Conservation (phyloP, 2,113 vertebrate genomes). For the Hipposideros armiger region DNA sequence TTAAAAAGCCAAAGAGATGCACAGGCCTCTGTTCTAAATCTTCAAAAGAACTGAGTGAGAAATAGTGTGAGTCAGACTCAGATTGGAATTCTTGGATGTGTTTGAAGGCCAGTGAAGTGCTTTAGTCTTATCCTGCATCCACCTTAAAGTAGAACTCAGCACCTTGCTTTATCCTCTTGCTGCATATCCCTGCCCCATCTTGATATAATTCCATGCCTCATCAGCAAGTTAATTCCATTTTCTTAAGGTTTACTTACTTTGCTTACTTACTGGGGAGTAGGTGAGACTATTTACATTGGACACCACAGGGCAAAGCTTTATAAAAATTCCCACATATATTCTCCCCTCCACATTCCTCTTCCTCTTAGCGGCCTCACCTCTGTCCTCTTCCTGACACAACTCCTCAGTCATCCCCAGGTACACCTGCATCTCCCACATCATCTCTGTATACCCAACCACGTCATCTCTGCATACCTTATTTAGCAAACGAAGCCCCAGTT, state of each 20-base stretch:
- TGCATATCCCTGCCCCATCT: not conserved
- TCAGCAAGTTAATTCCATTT: slow-evolving; percentile 40
- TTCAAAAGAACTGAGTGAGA: not conserved
- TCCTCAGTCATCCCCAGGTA: not conserved
- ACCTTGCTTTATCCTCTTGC: not conserved
- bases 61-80: not conserved
- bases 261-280: too few relatives aligned
- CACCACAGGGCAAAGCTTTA: not conserved
- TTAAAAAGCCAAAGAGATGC: not conserved
- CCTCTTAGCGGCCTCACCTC: not conserved
- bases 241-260: not conserved
- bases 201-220: not conserved
- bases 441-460: not conserved
- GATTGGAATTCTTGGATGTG: not conserved
- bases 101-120: not conserved
- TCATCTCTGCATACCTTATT: not conserved
- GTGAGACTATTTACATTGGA: not conserved
- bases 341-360: not conserved
- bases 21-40: not conserved
- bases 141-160: not conserved
- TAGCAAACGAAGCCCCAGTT: not conserved
- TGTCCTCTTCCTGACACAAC: not conserved
- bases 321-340: not conserved
- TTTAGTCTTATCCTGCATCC: not conserved
- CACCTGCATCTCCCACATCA: not conserved